Conservation (phyloP, 2,888 invertebrate genomes). For the Oxycera nigricornis region DNA sequence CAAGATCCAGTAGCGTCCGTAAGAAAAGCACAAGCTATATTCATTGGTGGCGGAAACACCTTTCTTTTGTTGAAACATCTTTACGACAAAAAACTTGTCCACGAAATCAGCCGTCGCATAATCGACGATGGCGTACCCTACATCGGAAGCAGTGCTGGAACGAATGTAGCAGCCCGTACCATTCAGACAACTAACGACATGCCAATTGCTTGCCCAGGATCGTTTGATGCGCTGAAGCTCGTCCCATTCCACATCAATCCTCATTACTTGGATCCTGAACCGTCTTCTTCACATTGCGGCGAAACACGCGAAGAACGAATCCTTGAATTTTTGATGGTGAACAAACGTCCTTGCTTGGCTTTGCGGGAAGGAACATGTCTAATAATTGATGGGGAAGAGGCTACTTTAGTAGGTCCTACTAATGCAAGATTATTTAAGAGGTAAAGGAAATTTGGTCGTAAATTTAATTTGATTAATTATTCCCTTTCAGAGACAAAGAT, state of each 20-base stretch:
- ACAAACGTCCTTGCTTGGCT: constrained; percentile 70
- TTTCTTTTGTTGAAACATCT: constrained; percentile 75
- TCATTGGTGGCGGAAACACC: constrained; percentile 83
- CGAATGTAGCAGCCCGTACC: constrained; percentile 80
- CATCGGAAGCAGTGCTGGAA: constrained; percentile 82
- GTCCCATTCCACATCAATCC: constrained; percentile 87
- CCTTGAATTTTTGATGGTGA: constrained; percentile 66
- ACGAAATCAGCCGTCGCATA: constrained; percentile 69
- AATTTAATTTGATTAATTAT: not conserved
- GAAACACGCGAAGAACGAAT: constrained; percentile 81
- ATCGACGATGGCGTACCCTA: constrained; percentile 71
- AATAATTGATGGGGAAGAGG: constrained; percentile 67
- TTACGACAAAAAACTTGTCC: constrained; percentile 72
- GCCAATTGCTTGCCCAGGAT: constrained; percentile 82
- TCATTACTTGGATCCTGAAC: constrained; percentile 75
- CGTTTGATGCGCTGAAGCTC: constrained; percentile 71
- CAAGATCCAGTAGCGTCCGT: constrained; percentile 67
- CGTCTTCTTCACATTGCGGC: constrained; percentile 71
- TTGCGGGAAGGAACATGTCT: constrained; percentile 76
- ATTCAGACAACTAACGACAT: constrained; percentile 89
- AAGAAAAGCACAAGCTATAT: constrained; percentile 71
- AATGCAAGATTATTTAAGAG: constrained; percentile 71
- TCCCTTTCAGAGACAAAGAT: constrained; percentile 61
- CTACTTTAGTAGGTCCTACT: constrained; percentile 69
- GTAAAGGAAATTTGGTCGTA: constrained; percentile 62